Base-by-base conservation (phyloP, 1,140 invertebrate species). In the Drosophila chauvacae region DNA sequence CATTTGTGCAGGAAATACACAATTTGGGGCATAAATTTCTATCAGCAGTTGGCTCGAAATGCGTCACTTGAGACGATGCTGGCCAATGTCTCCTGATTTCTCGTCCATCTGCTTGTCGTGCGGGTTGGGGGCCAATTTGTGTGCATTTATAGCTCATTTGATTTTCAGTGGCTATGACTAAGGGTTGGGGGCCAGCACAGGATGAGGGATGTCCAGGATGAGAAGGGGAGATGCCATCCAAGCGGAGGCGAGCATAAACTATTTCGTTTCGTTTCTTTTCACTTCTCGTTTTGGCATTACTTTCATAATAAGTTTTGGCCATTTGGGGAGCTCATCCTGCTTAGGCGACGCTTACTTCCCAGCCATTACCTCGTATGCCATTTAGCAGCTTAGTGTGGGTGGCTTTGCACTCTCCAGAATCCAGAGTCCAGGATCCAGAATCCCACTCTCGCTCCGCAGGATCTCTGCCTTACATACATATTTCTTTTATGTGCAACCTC, bases 251-350 rank as follows among this genome's bases (percentile, higher is more conserved):
- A 30, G 42, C 68, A 47, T 58, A 47, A 71, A 71, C 65, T 71
- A 71, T 71, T 71, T 57, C 18, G 26, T 57, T 70, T 70, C 62
- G 57, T 51, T 79, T 59, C 70, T 69, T 50, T 62, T 65, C 56
- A 41, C 62, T 68, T 69, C 79, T 82, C 50, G 51, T 59, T 64
- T 55, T 64, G 48, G 79, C 77, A 86, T 86, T 87, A 87, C 76
- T 88, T 87, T 71, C 69, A 83, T 87, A 87, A 87, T 88, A 87
- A 87, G 83, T 87, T 87, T 88, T 88, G 84, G 83, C 66, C 77
- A 86, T 86, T 87, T 77, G 50, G 62, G 69, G 72, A 84, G 84
- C 84, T 87, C 84, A 87, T 87, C 80, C 84, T 88, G 80, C 84
- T 87, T 87, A 87, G 84, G 50, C 37, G 80, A 73, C 64, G 84